Conservation (phyloP, 2,888 invertebrate genomes). For the Chloroclystis v-ata region DNA sequence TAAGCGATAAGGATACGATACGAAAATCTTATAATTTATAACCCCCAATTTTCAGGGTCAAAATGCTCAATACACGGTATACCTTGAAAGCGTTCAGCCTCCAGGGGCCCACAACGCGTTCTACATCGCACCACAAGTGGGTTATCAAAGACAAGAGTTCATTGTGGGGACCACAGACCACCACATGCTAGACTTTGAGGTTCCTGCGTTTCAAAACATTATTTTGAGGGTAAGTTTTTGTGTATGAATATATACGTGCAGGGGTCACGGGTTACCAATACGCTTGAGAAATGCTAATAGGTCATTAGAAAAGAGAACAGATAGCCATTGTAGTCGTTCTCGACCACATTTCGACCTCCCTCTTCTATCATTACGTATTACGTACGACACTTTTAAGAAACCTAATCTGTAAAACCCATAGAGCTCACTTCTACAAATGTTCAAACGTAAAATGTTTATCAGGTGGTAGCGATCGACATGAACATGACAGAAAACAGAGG, state of each 20-base stretch:
- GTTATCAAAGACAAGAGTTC: conserved; percentile 79
- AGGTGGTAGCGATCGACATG: conserved; percentile 62
- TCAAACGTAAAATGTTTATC: neutral
- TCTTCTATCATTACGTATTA: too few species aligned
- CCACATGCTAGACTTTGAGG: conserved; percentile 78
- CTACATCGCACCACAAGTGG: conserved; percentile 77
- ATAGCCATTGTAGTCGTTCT: too few species aligned
- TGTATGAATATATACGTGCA: too few species aligned
- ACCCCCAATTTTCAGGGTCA: conserved; percentile 73
- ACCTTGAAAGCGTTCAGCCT: conserved; percentile 54
- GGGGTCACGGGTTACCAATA: too few species aligned
- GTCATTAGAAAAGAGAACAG: too few species aligned
- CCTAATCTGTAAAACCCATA: too few species aligned
- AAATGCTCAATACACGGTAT: conserved; percentile 77
- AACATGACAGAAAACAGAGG: conserved; percentile 47
- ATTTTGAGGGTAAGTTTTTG: conserved; percentile 48
- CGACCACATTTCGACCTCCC: too few species aligned
- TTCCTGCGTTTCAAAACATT: conserved; percentile 64
- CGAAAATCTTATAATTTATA: too few species aligned
- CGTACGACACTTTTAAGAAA: too few species aligned
- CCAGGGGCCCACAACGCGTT: conserved; percentile 70
- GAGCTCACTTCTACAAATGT: too few species aligned
- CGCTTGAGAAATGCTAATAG: too few species aligned
- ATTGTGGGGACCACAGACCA: conserved; percentile 77
- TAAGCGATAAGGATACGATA: too few species aligned